phyloP scores from a whole-genome alignment of 2,797 vertebrate genomes.

The Pangasius larnaudii region DNA sequence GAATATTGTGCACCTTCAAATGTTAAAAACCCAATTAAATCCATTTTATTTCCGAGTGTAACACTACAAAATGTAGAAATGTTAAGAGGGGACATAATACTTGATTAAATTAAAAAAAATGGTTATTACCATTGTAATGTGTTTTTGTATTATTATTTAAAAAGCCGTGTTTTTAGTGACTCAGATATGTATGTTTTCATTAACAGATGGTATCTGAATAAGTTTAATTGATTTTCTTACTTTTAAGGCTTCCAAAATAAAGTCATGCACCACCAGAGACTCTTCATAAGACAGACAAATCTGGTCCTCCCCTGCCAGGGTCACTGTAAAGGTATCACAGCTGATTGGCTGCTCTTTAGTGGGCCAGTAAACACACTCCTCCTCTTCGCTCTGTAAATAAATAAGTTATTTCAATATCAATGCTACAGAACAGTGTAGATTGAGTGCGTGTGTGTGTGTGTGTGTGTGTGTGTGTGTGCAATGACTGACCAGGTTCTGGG shows the following conservation, averaged over 20 bases:
- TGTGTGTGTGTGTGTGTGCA: neutral
- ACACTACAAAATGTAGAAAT: neutral
- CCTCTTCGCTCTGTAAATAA: conserved; percentile 77
- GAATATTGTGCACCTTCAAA: no score
- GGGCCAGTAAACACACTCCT: conserved; percentile 85
- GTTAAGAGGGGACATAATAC: neutral
- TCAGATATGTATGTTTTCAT: neutral
- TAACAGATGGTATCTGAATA: neutral
- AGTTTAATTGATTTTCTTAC: conserved; percentile 66
- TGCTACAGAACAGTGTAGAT: neutral
- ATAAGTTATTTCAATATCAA: neutral
- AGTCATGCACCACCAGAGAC: conserved; percentile 88
- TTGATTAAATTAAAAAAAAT: neutral
- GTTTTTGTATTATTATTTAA: neutral
- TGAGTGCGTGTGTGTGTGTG: neutral
- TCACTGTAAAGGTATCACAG: conserved; percentile 89
- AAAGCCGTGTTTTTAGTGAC: neutral
- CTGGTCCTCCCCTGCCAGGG: conserved; percentile 83
- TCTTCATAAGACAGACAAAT: conserved; percentile 91
- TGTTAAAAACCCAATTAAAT: neutral
- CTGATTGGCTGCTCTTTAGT: conserved; percentile 86
- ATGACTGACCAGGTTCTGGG: conserved; percentile 77
- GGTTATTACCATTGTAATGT: neutral
- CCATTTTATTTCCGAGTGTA: neutral
- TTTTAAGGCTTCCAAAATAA: conserved; percentile 90